Base-by-base conservation (phyloP, 1,140 invertebrate genomes). In the Ceratina calcarata region DNA sequence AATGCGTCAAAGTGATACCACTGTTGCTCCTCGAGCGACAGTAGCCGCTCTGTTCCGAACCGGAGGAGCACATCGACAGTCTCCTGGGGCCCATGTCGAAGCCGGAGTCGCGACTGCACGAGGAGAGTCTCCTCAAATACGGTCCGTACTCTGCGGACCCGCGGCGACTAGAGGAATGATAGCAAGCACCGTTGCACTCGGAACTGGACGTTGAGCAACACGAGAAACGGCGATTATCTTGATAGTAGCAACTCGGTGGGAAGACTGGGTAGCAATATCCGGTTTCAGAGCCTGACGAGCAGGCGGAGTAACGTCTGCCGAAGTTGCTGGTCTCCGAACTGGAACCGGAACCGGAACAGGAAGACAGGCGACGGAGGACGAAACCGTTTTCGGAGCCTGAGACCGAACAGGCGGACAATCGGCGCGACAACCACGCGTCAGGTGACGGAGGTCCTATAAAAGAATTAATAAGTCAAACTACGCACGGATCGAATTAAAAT, bases 371-470 rank as follows among this genome's bases (percentile, higher is more conserved):
- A 6, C 91, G 90, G 2, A 92, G 87, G 15, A 93, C 84, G 61
- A 87, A 90, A n/a, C 88, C 87, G 15, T 85, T 92, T 45, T 88
- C 94, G 88, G 93, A 88, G 6, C 94, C 93, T 0, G 94, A 93
- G 49, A 95, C 89, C 37, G 94, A 94, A 84, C 94, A 95, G 4
- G 93, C 92, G 20, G 95, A 96, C 37, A 94, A 89, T 55, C 95
- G 92, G 37, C 95, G 92, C n/a, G 95, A 94, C 45, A 96, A 89
- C 95, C 95, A 95, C 3, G 94, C 94, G 60, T 95, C 95, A 27
- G 95, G 94, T 1, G 91, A 90, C 10, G 89, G 88, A 16, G 90
- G 85, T 73, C 83, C 91, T 90, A 64, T 8, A 87, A 83, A 61
- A 77, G 53, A 4, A 13, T 2, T 69, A 22, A 7, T 15, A 6